Percentiles rank a stretch among this genome's conserved stretches.
Conservation (phyloP, 2,797 vertebrate species). For the Danio kyathit region DNA sequence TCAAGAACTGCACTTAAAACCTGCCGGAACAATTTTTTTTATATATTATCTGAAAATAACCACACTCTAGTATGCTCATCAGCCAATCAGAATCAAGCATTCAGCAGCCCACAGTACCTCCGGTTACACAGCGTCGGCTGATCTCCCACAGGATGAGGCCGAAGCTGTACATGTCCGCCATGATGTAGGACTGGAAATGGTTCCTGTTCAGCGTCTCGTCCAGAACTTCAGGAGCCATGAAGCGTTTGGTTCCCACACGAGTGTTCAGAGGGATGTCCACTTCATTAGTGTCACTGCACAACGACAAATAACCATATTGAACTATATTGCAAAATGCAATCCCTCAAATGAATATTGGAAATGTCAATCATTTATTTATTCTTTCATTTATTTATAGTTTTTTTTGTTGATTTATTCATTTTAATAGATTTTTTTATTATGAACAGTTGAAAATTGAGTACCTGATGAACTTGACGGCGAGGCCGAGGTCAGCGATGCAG, state of each 20-base stretch:
- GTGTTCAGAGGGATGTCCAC: constrained; percentile 97
- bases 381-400: too few species aligned
- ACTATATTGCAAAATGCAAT: too few species aligned
- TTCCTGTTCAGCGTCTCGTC: constrained; percentile 94
- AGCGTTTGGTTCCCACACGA: constrained; percentile 95
- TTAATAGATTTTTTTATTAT: too few species aligned
- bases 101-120: constrained; percentile 80
- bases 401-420: too few species aligned
- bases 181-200: constrained; percentile 97
- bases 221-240: constrained; percentile 96
- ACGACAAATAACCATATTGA: neutral
- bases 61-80: too few species aligned
- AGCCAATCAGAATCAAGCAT: too few species aligned
- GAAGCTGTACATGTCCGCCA: constrained; percentile 99
- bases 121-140: constrained; percentile 91
- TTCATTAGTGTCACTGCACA: constrained; percentile 91
- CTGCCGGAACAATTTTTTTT: too few species aligned
- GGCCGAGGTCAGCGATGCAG: constrained; percentile 95
- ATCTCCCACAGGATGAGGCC: constrained; percentile 98
- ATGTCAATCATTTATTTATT: too few species aligned
- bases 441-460: constrained; percentile 22
- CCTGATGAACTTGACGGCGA: constrained; percentile 98
- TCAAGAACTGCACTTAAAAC: too few species aligned
- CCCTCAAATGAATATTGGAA: neutral
- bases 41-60: too few species aligned